Percentiles rank a stretch among this genome's conserved stretches.
phyloP scores from a whole-genome alignment of 2,888 invertebrate species.

The Pandemis corylana region DNA sequence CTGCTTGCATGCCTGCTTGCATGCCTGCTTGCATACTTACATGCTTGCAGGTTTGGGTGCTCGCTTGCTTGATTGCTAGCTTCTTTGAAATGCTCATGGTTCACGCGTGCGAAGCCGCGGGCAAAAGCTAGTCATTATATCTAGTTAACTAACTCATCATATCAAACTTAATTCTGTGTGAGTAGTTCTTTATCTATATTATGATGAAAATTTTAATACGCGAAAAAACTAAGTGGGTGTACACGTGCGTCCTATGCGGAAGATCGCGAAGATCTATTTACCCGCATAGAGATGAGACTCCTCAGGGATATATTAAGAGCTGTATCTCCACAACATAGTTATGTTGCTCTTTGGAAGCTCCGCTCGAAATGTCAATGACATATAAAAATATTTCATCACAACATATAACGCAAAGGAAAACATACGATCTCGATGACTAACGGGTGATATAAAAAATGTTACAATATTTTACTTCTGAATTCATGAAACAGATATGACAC shows the following conservation, averaged over 20 bases:
- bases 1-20: too few relatives aligned
- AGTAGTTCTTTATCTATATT: not conserved
- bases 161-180: too few relatives aligned
- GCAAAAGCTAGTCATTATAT: too few relatives aligned
- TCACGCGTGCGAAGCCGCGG: too few relatives aligned
- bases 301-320: conserved; percentile 2
- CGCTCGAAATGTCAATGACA: conserved; percentile 13
- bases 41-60: too few relatives aligned
- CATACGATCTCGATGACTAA: conserved; percentile 14
- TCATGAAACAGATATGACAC: not conserved
- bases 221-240: conserved; percentile 23
- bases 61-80: too few relatives aligned
- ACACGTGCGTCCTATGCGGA: conserved; percentile 1
- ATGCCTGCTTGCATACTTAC: too few relatives aligned
- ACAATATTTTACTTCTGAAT: conserved; percentile 13
- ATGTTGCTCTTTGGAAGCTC: not conserved
- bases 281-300: not conserved
- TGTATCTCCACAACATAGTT: not conserved
- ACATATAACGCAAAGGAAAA: conserved; percentile 7
- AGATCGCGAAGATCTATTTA: conserved; percentile 13
- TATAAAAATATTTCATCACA: not conserved
- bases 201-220: conserved; percentile 11
- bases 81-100: too few relatives aligned
- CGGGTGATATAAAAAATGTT: conserved; percentile 9
- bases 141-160: too few relatives aligned